Evolutionary conservation across 1,140 invertebrate species (phyloP), one percentile per base, ranked within the genome.

Genomic region (Chymomyza costata): DNA sequence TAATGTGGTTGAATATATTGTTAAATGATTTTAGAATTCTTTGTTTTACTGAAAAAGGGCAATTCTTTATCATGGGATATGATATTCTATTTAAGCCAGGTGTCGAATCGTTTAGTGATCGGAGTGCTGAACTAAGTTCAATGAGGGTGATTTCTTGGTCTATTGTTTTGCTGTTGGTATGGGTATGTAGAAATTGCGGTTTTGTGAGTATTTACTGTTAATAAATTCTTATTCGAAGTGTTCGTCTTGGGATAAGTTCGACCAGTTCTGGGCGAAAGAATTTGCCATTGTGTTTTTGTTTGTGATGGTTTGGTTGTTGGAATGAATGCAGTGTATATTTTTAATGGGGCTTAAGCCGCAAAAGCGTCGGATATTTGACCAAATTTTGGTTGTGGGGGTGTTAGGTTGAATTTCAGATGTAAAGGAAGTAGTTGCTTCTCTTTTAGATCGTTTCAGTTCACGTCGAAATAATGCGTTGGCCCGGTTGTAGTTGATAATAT

Each of bases 381-480:
- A 47, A 11, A 35, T 47, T 47, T 32, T 46, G 44, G n/a, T 32
- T 31, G 15, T 18, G 32, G 16, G 30, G 30, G 30, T 3, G 45
- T 14, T 35, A 14, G 34, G 34, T 5, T 35, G 6, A 35, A 35
- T 35, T 35, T 3, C n/a, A 13, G 34, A 11, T 5, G 32, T 47
- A 8, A 35, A 47, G 16, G 13, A 6, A 6, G 2, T 19, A 5
- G 32, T 18, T 6, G 31, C 10, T 15, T 18, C n/a, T 3, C 8
- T 32, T 47, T 47, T 35, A 31, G 2, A 16, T 17, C 15, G 11
- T 35, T 47, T 47, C 15, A 47, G 16, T 16, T 47, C 25, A 6
- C 45, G 31, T 16, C 11, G 11, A 34, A 47, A 47, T 6, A 37
- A 3, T 14, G 46, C 46, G 11, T 48, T 48, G 31, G 46, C 34